Percentiles rank a stretch among this genome's conserved stretches.
These are phyloP conservation scores for Odontesthes bonariensis DNA, from an alignment of 2,113 vertebrate genomes.

Conservation along the genomic window DNA sequence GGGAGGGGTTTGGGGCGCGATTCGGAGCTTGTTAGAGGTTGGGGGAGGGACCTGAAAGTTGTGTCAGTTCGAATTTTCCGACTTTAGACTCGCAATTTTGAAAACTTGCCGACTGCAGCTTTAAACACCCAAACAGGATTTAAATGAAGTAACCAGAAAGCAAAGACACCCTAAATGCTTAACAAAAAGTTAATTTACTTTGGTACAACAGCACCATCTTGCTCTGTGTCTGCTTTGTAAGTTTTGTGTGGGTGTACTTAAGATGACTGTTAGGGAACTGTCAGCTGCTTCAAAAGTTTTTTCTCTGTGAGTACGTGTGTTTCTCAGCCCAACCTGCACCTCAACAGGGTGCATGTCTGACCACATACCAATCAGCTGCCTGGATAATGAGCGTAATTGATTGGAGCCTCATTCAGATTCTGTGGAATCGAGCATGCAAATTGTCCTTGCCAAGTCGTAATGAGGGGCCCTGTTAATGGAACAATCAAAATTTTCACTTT, in stretches of 20 bases:
- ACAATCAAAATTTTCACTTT: slow-evolving; percentile 77
- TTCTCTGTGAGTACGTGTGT: slow-evolving; percentile 6
- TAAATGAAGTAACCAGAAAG: not conserved
- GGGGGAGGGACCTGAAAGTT: no score
- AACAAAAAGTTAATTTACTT: no score
- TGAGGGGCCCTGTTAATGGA: slow-evolving; percentile 70
- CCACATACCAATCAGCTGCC: slow-evolving; percentile 74
- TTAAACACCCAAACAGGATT: not conserved
- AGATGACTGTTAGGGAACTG: slow-evolving; percentile 20
- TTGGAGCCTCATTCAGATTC: slow-evolving; percentile 76
- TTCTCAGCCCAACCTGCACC: slow-evolving; percentile 33
- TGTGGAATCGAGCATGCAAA: slow-evolving; percentile 78
- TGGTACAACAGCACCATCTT: no score
- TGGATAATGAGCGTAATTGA: slow-evolving; percentile 78
- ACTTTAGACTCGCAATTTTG: no score
- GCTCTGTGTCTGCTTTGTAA: no score
- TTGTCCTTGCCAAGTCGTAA: slow-evolving; percentile 79
- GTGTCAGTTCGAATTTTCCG: no score
- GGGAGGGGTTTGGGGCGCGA: no score
- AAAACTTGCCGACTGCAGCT: no score
- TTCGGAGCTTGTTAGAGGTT: no score
- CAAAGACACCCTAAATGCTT: not conserved
- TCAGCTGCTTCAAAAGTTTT: slow-evolving; percentile 23
- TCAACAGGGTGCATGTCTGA: slow-evolving; percentile 57
- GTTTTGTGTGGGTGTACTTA: no score